phyloP scores from a whole-genome alignment of 2,797 vertebrate species.

The Gila robusta region DNA sequence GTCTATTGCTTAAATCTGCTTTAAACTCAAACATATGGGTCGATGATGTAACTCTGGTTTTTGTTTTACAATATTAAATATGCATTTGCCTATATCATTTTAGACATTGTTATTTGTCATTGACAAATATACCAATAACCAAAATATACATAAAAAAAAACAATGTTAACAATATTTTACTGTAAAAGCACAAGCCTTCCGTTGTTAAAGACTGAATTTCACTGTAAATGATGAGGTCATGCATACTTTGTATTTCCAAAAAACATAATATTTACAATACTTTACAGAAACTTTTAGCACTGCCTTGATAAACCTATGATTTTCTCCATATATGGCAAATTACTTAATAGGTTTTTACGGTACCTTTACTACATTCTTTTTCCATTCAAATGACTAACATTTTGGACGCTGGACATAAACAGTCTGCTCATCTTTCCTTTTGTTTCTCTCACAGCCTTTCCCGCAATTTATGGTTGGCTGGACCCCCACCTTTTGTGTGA shows the following conservation, averaged over 20 bases:
- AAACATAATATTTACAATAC: background rate
- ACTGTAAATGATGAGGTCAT: too few species aligned
- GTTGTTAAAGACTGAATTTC: background rate
- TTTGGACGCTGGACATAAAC: slow-evolving; percentile 65
- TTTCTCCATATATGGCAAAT: background rate
- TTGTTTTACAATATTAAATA: background rate
- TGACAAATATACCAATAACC: background rate
- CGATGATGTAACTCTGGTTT: background rate
- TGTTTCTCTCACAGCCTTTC: slow-evolving; percentile 12
- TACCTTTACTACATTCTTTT: background rate
- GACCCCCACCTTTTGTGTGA: slow-evolving; percentile 72
- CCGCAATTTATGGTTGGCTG: slow-evolving; percentile 51
- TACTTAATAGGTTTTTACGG: background rate
- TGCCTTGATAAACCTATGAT: background rate
- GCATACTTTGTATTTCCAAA: background rate
- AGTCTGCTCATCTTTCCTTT: slow-evolving; percentile 58
- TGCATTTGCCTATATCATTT: background rate
- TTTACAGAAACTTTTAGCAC: background rate
- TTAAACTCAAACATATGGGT: background rate
- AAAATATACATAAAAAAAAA: background rate
- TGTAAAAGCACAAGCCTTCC: background rate
- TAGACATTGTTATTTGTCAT: background rate
- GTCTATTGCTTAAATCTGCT: background rate
- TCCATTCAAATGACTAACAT: background rate
- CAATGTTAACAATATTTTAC: background rate